Base-by-base conservation (phyloP, 2,888 invertebrate species). In the Hymenopus coronatus region DNA sequence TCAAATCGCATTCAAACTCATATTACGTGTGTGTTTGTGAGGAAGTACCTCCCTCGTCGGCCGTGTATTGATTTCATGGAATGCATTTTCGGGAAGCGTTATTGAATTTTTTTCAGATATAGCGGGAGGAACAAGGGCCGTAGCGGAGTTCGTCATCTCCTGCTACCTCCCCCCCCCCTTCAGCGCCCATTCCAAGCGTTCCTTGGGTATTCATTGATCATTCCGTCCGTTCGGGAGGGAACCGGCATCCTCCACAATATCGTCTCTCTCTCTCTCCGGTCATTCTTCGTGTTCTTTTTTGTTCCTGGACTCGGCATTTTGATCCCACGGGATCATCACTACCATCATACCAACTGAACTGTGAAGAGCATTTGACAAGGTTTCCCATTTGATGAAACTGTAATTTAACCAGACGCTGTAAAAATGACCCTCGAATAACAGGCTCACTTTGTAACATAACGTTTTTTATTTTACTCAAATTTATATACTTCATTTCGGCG, bases 61-160 rank as follows among this genome's bases (percentile, higher is more conserved):
- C 40, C 25, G 33, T 85, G 88, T 90, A 90, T 90, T 89, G 90
- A 90, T 90, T 90, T 90, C 89, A 90, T 89, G 90, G 90, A 88
- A 90, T 90, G 90, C 85, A 83, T 86, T 88, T 87, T 83, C 46
- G 54, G 54, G 54, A 70, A 70, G 15, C 87, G 89, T 85, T 90
- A 90, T 90, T 90, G 90, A 90, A 90, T 90, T 90, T 90, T 90
- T 70, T 84, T 27, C 88, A 70, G 54, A 70, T 70, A 70, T 70
- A 70, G 54, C 54, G 54, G 54, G 54, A 70, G 54, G 54, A 70
- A 70, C 54, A 70, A 70, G 54, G 54, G 54, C 54, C 54, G 54
- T 70, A 70, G 54, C 54, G 54, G 85, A 89, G 88, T 85, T 88
- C 88, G 88, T 88, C 88, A 88, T 88, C 82, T n/a, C n/a, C 86